A percentile compares a stretch with the other conserved stretches of the same genome.
phyloP scores from a whole-genome alignment of 2,888 invertebrate genomes.

The Xiphydria camelus region DNA sequence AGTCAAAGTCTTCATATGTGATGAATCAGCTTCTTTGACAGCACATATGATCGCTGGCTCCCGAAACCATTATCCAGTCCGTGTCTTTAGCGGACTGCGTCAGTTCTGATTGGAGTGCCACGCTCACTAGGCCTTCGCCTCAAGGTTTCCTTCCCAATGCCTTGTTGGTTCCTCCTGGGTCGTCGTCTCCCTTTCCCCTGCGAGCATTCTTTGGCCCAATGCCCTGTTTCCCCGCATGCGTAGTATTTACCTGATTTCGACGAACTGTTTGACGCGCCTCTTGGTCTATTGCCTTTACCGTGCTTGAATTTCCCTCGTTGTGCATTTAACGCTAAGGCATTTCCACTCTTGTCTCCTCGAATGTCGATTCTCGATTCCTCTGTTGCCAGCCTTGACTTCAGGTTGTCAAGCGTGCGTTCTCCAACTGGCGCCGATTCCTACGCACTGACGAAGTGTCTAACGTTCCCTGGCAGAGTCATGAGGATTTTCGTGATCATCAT shows the following conservation, averaged over 20 bases:
- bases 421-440: conserved; percentile 22
- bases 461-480: conserved; percentile 24
- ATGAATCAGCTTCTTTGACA: conserved; percentile 1
- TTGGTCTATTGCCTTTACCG: too few relatives aligned
- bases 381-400: conserved; percentile 14
- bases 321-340: not conserved
- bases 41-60: conserved; percentile 8
- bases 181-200: too few relatives aligned
- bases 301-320: too few relatives aligned
- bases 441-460: conserved; percentile 29
- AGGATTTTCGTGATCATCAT: conserved; percentile 31
- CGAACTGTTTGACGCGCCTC: conserved; percentile 1
- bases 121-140: not conserved
- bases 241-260: conserved; percentile 13
- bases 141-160: not conserved
- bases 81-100: not conserved
- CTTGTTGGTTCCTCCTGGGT: not conserved
- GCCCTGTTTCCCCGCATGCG: conserved; percentile 6
- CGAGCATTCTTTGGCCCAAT: conserved; percentile 15
- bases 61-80: conserved; percentile 8
- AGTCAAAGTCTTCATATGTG: not conserved
- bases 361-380: too few relatives aligned
- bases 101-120: not conserved
- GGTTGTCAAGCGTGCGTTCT: conserved; percentile 19
- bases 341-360: not conserved